phyloP scores from a whole-genome alignment of 2,797 vertebrate species.

The Lutra lutra region DNA sequence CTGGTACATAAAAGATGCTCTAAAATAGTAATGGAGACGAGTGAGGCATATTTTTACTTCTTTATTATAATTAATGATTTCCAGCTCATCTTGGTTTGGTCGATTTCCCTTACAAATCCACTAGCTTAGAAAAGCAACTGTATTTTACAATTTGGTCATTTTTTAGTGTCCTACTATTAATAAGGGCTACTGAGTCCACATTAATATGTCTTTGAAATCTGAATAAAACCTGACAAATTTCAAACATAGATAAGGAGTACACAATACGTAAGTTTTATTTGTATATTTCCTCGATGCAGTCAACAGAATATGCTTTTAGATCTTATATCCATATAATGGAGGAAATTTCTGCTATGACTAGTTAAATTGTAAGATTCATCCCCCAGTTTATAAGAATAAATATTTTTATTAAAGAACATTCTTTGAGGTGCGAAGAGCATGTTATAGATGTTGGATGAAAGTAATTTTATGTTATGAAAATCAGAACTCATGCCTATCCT shows the following conservation, averaged over 20 bases:
- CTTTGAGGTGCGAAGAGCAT: background rate
- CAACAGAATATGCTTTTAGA: background rate
- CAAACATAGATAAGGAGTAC: background rate
- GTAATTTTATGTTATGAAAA: conserved; percentile 6
- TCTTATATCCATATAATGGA: background rate
- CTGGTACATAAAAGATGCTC: background rate
- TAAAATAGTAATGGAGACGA: background rate
- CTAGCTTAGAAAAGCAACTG: background rate
- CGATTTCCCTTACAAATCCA: background rate
- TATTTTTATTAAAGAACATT: background rate
- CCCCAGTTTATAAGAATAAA: background rate
- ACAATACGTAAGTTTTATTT: background rate
- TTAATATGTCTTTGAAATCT: background rate
- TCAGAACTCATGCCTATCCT: background rate
- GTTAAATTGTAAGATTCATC: background rate
- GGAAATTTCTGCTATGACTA: background rate
- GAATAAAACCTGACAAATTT: background rate
- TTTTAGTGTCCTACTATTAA: background rate
- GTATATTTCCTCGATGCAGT: background rate
- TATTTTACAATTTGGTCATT: background rate
- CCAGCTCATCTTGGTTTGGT: background rate
- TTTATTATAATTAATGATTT: conserved; percentile 19
- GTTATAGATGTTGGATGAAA: background rate
- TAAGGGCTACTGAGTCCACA: background rate
- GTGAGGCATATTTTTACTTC: background rate